Percentiles rank a stretch among this genome's conserved stretches.
Evolutionary conservation across 2,797 vertebrate species (phyloP).

Genomic region (Eleutherodactylus coqui): DNA sequence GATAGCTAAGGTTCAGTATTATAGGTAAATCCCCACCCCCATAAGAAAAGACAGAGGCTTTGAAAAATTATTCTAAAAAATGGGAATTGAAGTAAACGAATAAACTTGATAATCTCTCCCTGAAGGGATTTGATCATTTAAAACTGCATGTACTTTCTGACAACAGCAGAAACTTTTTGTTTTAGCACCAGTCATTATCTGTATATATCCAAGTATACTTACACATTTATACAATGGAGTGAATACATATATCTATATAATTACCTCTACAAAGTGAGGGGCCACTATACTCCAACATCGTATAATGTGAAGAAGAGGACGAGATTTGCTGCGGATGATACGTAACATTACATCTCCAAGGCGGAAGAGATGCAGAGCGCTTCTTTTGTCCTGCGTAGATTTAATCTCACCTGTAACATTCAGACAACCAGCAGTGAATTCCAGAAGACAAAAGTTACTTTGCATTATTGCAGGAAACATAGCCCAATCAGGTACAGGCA

Average conservation of each 20-base stretch:
- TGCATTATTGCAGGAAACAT: neutral
- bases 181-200: too few species aligned
- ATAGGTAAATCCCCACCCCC: too few species aligned
- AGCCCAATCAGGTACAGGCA: neutral
- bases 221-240: neutral
- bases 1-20: too few species aligned
- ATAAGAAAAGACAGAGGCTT: too few species aligned
- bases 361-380: constrained; percentile 91
- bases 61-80: too few species aligned
- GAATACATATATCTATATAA: neutral
- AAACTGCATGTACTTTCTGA: too few species aligned
- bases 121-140: too few species aligned
- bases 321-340: constrained; percentile 85
- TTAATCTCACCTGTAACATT: constrained; percentile 85
- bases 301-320: constrained; percentile 91
- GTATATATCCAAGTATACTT: too few species aligned
- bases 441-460: neutral
- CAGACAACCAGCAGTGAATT: neutral
- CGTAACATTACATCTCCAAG: constrained; percentile 93
- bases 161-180: too few species aligned
- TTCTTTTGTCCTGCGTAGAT: constrained; percentile 87
- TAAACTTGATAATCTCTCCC: too few species aligned
- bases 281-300: constrained; percentile 95
- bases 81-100: too few species aligned
- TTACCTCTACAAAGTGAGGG: constrained; percentile 93